Evolutionary conservation across 2,113 vertebrate genomes (phyloP).

Genomic region (Clarias magur): DNA sequence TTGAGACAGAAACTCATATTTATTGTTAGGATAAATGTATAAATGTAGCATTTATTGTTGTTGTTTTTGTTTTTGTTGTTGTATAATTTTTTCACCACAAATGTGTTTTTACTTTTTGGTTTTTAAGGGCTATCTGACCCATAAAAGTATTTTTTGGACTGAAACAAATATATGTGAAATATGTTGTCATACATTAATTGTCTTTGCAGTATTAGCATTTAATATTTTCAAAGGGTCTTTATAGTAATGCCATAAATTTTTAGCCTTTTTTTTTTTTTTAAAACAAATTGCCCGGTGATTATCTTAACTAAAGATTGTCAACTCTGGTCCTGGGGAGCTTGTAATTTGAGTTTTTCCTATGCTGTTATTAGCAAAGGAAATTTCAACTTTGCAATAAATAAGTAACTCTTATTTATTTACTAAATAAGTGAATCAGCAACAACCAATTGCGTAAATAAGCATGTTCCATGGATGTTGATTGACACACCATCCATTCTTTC

Average conservation of each 20-base stretch:
- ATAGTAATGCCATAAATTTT: background rate
- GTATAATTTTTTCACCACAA: background rate
- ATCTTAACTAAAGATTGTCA: background rate
- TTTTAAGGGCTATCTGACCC: slow-evolving; percentile 44
- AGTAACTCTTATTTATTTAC: background rate
- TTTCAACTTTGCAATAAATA: background rate
- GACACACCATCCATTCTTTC: background rate
- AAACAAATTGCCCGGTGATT: background rate
- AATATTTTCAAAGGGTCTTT: background rate
- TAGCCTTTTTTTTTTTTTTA: background rate
- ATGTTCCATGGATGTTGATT: background rate
- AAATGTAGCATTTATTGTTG: too few species aligned
- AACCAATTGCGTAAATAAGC: background rate
- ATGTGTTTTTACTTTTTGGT: slow-evolving; percentile 16
- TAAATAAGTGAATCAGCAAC: background rate
- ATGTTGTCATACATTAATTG: background rate
- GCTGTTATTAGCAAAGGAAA: background rate
- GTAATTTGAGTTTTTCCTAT: background rate
- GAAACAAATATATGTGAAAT: background rate
- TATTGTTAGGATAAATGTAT: too few species aligned
- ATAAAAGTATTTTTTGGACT: background rate
- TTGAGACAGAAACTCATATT: background rate
- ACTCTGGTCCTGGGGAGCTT: background rate
- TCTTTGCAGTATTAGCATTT: background rate
- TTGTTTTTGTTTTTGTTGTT: too few species aligned